Percentiles rank a stretch among this genome's conserved stretches.
Conservation (phyloP, 2,888 invertebrate species). For the Ochropleura leucogaster region DNA sequence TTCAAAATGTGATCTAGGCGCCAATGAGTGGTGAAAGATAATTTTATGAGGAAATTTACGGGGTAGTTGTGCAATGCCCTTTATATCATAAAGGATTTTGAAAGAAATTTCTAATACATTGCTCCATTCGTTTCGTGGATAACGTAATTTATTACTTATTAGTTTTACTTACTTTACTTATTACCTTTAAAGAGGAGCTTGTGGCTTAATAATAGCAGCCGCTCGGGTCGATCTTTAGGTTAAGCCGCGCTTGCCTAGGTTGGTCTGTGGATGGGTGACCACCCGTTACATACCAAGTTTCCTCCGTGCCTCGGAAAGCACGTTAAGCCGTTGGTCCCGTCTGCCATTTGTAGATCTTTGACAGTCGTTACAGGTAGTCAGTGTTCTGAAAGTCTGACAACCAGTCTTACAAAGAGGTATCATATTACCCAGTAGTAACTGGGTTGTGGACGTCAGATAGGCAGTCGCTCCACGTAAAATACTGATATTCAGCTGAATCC, state of each 20-base stretch:
- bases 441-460: too few relatives aligned
- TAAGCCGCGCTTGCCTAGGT: background rate
- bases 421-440: too few relatives aligned
- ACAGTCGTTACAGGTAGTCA: background rate
- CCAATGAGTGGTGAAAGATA: background rate
- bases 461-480: too few relatives aligned
- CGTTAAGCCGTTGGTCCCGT: background rate
- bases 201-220: background rate
- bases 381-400: too few relatives aligned
- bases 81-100: background rate
- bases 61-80: background rate
- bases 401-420: background rate
- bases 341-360: background rate
- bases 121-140: background rate
- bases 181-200: too few relatives aligned
- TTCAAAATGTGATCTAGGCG: constrained; percentile 3
- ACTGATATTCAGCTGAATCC: too few relatives aligned
- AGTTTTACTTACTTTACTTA: too few relatives aligned
- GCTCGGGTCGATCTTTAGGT: background rate
- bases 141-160: background rate
- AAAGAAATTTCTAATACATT: background rate
- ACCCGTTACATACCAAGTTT: background rate
- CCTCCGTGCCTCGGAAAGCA: too few relatives aligned
- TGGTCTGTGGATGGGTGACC: too few relatives aligned
- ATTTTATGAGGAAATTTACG: background rate